Evolutionary conservation across 1,140 invertebrate genomes (phyloP).

Genomic region (Mercenaria mercenaria): DNA sequence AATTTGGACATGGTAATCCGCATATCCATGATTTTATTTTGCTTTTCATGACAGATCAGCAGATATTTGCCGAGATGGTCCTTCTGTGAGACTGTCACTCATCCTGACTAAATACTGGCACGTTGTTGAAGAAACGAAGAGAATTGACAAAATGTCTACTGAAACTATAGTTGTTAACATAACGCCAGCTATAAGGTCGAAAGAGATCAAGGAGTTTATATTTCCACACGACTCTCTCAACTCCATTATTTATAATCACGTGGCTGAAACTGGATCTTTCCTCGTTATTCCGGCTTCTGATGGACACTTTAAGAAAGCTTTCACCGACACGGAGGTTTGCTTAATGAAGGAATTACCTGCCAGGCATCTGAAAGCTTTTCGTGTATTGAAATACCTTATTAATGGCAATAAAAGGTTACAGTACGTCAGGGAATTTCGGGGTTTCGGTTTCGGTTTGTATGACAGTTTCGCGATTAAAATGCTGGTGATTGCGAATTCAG

Average conservation of each 20-base stretch:
- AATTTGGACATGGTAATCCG: too few species aligned
- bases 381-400: conserved; percentile 23
- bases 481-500: not conserved
- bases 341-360: not conserved
- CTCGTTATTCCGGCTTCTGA: not conserved
- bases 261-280: not conserved
- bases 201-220: not conserved
- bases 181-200: not conserved
- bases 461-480: conserved; percentile 20
- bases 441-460: not conserved
- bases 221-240: not conserved
- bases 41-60: too few species aligned
- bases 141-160: conserved; percentile 13
- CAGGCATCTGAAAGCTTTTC: conserved; percentile 8
- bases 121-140: not conserved
- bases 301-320: conserved; percentile 40
- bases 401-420: not conserved
- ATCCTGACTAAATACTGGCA: not conserved
- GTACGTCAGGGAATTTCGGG: not conserved
- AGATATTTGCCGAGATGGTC: not conserved
- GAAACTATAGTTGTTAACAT: conserved; percentile 10
- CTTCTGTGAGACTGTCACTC: not conserved
- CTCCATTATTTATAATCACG: not conserved
- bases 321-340: not conserved
- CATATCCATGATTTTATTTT: too few species aligned